A percentile compares a stretch with the other conserved stretches of the same genome.
These are phyloP conservation scores for Pherbina coryleti DNA, from an alignment of 2,888 invertebrate species.

Conservation along the genomic window DNA sequence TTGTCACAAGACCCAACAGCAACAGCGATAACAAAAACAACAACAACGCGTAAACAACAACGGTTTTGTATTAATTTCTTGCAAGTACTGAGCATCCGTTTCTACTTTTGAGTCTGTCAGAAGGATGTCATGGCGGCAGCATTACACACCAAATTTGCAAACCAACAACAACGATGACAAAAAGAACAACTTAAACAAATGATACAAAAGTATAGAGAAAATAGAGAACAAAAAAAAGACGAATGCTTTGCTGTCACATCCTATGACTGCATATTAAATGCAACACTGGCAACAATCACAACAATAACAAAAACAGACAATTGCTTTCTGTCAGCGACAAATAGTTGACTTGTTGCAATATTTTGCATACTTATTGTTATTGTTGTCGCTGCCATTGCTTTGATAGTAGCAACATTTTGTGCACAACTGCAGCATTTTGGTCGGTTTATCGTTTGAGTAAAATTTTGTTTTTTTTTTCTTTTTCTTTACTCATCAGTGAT, in stretches of 20 bases:
- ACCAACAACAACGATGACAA: neutral
- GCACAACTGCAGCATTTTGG: too few relatives aligned
- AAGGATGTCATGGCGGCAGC: neutral
- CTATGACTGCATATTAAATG: too few relatives aligned
- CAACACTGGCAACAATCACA: neutral
- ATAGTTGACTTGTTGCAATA: constrained; percentile 17
- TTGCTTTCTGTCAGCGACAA: constrained; percentile 1
- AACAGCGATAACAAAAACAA: neutral
- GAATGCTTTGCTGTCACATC: too few relatives aligned
- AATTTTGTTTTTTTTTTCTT: too few relatives aligned
- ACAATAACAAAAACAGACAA: neutral
- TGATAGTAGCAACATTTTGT: neutral
- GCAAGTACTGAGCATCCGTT: too few relatives aligned
- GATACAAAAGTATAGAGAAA: too few relatives aligned
- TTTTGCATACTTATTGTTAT: constrained; percentile 5
- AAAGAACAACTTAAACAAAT: neutral
- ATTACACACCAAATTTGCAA: neutral
- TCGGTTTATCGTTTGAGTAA: too few relatives aligned
- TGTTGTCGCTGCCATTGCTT: neutral
- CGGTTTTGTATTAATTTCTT: too few relatives aligned
- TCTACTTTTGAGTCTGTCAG: too few relatives aligned
- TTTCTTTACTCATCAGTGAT: too few relatives aligned
- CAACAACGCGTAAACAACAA: neutral
- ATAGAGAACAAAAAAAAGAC: too few relatives aligned
- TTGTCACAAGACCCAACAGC: neutral